phyloP scores from a whole-genome alignment of 2,797 vertebrate genomes.

The Siniperca undulata region DNA sequence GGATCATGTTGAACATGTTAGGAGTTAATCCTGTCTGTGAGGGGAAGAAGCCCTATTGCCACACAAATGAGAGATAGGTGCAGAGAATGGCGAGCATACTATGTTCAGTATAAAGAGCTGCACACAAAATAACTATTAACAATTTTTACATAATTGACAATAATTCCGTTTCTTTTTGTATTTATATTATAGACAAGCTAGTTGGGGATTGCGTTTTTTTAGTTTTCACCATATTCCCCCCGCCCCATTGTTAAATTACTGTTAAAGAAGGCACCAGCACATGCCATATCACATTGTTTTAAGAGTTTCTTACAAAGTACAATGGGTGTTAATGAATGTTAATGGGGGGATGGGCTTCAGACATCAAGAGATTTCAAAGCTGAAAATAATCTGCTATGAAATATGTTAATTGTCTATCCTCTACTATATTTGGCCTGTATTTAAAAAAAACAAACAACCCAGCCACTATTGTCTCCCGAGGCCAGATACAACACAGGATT shows the following conservation, averaged over 20 bases:
- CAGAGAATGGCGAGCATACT: not conserved
- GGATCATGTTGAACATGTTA: slow-evolving; percentile 94
- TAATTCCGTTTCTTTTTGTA: not conserved
- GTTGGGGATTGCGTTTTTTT: not conserved
- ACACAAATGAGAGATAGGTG: slow-evolving; percentile 46
- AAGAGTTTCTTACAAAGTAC: slow-evolving; percentile 6
- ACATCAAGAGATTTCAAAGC: not conserved
- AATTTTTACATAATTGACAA: not conserved
- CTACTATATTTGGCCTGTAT: slow-evolving; percentile 9
- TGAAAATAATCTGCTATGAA: not conserved
- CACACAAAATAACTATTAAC: not conserved
- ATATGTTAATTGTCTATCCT: slow-evolving; percentile 4
- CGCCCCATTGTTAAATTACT: not conserved
- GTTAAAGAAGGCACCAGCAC: not conserved
- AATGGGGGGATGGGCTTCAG: not conserved
- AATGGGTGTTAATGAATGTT: not conserved
- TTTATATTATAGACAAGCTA: not conserved
- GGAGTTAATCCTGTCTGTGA: slow-evolving; percentile 92
- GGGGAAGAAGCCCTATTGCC: slow-evolving; percentile 81
- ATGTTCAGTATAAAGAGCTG: not conserved
- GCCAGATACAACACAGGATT: slow-evolving; percentile 23
- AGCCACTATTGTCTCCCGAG: not conserved
- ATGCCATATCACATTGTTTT: not conserved
- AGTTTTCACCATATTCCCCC: not conserved
- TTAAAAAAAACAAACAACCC: not conserved